Evolutionary conservation across 2,888 invertebrate species (phyloP).

Genomic region (Tetranychus piercei): DNA sequence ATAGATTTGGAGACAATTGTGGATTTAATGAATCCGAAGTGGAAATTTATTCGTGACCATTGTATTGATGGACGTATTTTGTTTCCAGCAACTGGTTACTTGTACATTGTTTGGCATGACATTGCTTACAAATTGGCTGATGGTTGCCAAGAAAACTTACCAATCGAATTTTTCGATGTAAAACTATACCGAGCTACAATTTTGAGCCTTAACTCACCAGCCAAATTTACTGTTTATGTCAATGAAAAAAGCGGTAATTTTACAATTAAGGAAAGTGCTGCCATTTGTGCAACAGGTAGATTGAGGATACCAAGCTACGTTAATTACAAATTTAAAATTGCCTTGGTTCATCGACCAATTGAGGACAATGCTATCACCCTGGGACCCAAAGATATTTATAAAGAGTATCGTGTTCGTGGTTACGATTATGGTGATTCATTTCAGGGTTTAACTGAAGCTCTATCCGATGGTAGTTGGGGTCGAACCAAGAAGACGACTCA

Average conservation of each 20-base stretch:
- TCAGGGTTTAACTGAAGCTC: too few relatives aligned
- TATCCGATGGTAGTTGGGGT: too few relatives aligned
- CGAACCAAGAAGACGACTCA: too few relatives aligned
- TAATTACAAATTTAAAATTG: not conserved
- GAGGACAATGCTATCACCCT: slow-evolving; percentile 26
- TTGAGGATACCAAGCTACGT: slow-evolving; percentile 22
- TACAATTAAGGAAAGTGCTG: slow-evolving; percentile 33
- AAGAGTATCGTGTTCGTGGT: slow-evolving; percentile 58
- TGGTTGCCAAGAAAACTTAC: slow-evolving; percentile 17
- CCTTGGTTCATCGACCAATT: not conserved
- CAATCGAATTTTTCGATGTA: slow-evolving; percentile 36
- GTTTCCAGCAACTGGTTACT: slow-evolving; percentile 38
- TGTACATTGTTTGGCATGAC: slow-evolving; percentile 57
- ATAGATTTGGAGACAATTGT: slow-evolving; percentile 26
- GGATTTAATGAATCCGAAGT: slow-evolving; percentile 37
- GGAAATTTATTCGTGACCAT: slow-evolving; percentile 50
- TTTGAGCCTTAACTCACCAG: slow-evolving; percentile 38
- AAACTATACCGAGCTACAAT: slow-evolving; percentile 38
- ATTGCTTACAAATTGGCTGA: slow-evolving; percentile 32
- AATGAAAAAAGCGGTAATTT: slow-evolving; percentile 33
- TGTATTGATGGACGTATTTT: slow-evolving; percentile 38
- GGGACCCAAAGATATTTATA: slow-evolving; percentile 49
- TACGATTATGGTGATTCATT: too few relatives aligned
- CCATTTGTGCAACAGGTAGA: slow-evolving; percentile 32
- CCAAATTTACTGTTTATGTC: slow-evolving; percentile 32